Evolutionary conservation across 2,797 vertebrate genomes (phyloP).

Genomic region (Darevskia mixta): DNA sequence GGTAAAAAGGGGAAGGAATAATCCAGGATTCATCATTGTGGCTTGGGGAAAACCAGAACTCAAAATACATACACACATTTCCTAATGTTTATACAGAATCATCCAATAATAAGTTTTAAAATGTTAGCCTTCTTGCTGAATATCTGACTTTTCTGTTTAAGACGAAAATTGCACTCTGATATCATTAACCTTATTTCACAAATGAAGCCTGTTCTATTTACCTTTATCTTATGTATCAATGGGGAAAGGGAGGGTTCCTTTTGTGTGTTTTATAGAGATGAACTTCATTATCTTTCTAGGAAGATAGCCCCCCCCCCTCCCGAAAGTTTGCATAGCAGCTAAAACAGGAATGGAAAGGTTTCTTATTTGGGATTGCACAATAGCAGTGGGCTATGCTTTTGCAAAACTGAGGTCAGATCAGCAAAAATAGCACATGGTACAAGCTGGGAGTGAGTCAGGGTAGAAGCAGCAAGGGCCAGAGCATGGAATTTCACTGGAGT

Average conservation of each 20-base stretch:
- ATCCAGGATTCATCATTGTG: conserved; percentile 43
- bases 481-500: not conserved
- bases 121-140: conserved; percentile 15
- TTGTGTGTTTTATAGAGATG: conserved; percentile 19
- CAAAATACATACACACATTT: not conserved
- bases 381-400: conserved; percentile 63
- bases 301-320: conserved; percentile 52
- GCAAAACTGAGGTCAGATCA: conserved; percentile 78
- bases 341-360: conserved; percentile 78
- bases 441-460: conserved; percentile 63
- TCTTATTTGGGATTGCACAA: conserved; percentile 64
- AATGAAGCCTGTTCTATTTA: not conserved
- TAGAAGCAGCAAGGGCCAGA: conserved; percentile 10
- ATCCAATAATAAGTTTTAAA: not conserved
- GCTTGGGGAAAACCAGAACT: not conserved
- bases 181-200: conserved; percentile 62
- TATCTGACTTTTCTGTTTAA: conserved; percentile 14
- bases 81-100: not conserved
- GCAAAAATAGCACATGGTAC: conserved; percentile 77
- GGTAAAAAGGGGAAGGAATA: not conserved
- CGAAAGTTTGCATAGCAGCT: conserved; percentile 63
- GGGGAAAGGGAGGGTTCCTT: conserved; percentile 61
- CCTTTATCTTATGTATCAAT: conserved; percentile 56
- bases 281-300: conserved; percentile 61
- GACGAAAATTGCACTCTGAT: conserved; percentile 46